These are phyloP conservation scores for Drosophila tropicalis DNA, from an alignment of 1,140 invertebrate genomes.

Conservation along the genomic window DNA sequence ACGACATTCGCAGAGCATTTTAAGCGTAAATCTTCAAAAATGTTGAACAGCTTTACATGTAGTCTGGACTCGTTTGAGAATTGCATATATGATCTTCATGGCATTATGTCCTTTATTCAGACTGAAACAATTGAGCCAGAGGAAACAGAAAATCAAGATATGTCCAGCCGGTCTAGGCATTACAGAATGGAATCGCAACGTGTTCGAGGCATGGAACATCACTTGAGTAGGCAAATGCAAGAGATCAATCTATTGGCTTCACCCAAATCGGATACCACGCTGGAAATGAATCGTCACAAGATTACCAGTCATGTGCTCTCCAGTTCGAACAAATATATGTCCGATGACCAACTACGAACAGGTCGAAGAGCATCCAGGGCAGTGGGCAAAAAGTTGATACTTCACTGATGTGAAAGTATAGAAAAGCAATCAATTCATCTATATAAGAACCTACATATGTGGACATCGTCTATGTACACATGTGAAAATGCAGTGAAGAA, in stretches of 20 bases:
- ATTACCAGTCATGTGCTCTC: not conserved
- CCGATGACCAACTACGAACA: slow-evolving; percentile 6
- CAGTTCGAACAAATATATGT: not conserved
- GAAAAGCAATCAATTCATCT: slow-evolving; percentile 13
- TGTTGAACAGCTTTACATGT: not conserved
- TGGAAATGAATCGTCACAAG: slow-evolving; percentile 38
- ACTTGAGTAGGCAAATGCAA: slow-evolving; percentile 8
- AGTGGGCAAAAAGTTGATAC: slow-evolving; percentile 26
- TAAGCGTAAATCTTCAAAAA: not conserved
- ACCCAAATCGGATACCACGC: slow-evolving; percentile 38
- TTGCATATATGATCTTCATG: not conserved
- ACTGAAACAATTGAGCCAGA: not conserved
- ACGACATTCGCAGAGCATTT: not conserved
- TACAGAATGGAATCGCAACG: not conserved
- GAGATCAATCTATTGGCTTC: slow-evolving; percentile 27
- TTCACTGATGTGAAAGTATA: slow-evolving; percentile 68
- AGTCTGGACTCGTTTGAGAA: not conserved
- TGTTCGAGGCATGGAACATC: not conserved
- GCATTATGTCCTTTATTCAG: not conserved
- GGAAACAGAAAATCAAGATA: too few species aligned
- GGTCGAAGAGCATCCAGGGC: not conserved
- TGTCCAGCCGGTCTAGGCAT: not conserved
- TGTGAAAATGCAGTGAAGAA: slow-evolving; percentile 11
- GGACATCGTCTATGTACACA: not conserved
- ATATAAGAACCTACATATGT: slow-evolving; percentile 27